A percentile compares a stretch with the other conserved stretches of the same genome.
Evolutionary conservation across 2,797 vertebrate genomes (phyloP).

Genomic region (Artibeus jamaicensis): DNA sequence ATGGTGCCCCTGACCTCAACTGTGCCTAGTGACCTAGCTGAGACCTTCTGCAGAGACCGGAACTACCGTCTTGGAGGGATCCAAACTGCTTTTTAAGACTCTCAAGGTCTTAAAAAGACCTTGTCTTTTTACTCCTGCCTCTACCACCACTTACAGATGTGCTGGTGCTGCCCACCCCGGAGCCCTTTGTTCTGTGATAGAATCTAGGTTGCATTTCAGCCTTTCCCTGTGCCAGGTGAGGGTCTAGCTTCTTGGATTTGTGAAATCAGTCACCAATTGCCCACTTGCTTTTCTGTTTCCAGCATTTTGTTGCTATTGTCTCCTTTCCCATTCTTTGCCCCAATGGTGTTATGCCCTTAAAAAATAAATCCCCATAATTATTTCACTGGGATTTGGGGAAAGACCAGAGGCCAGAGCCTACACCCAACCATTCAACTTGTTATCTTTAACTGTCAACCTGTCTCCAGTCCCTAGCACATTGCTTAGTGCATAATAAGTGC

Average conservation of each 20-base stretch:
- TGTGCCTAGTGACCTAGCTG: neutral
- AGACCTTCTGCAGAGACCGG: neutral
- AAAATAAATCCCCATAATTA: neutral
- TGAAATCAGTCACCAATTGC: neutral
- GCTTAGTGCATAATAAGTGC: neutral
- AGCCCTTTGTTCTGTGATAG: neutral
- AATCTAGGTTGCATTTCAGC: neutral
- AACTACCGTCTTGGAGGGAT: neutral
- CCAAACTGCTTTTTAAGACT: neutral
- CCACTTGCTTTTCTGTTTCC: neutral
- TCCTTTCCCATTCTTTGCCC: constrained; percentile 24
- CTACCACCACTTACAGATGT: neutral
- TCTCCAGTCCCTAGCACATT: neutral
- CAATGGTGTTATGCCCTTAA: neutral
- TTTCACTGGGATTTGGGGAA: constrained; percentile 14
- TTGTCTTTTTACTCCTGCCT: neutral
- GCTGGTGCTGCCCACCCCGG: neutral
- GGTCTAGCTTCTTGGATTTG: neutral
- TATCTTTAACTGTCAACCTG: neutral
- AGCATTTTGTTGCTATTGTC: neutral
- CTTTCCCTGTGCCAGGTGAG: neutral
- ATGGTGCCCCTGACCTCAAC: neutral
- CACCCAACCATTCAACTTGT: neutral
- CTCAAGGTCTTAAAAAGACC: no score
- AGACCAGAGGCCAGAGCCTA: neutral